Evolutionary conservation across 2,113 vertebrate genomes (phyloP).

Genomic region (Hemicordylus capensis): DNA sequence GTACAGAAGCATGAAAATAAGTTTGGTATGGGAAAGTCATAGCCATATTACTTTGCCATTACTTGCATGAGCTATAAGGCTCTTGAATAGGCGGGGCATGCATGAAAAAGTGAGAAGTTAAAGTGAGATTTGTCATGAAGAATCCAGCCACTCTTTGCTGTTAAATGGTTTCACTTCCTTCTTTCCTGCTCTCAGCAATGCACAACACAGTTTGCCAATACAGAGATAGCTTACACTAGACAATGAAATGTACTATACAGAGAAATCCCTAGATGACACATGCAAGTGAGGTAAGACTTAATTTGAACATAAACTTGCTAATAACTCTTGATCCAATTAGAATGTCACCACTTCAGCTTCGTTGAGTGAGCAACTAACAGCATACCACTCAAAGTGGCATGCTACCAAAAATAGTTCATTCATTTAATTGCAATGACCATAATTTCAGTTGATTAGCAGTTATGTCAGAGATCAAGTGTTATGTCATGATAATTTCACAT

Average conservation of each 20-base stretch:
- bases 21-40: too few species aligned
- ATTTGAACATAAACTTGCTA: neutral
- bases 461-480: neutral
- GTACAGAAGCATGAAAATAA: too few species aligned
- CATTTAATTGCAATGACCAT: neutral
- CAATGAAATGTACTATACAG: neutral
- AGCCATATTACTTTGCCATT: too few species aligned
- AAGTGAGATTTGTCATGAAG: neutral
- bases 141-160: neutral
- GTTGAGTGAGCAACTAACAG: neutral
- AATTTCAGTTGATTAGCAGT: constrained; percentile 17
- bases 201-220: neutral
- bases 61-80: neutral
- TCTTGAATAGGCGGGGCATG: neutral
- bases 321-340: neutral
- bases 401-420: neutral
- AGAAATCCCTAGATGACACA: neutral
- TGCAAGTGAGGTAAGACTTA: neutral
- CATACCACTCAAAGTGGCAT: neutral
- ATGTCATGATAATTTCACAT: neutral
- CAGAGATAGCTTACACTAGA: neutral
- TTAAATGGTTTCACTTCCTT: neutral
- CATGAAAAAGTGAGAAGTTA: neutral
- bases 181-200: neutral
- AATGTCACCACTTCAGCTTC: neutral